Evolutionary conservation across 1,140 invertebrate species (phyloP), one percentile per base, ranked within the genome.

Genomic region (Formica exsecta): DNA sequence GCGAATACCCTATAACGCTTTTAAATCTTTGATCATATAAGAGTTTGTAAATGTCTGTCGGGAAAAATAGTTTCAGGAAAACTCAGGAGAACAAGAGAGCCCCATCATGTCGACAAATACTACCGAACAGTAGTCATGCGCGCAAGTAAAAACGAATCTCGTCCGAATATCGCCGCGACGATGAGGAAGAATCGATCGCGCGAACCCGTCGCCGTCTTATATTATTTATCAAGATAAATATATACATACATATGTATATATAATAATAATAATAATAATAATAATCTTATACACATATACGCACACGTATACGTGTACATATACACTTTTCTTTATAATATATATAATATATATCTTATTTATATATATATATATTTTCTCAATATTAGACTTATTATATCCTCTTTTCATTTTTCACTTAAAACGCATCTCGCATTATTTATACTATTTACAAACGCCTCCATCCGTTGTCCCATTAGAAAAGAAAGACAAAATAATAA

Each of bases 201-300:
- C 13, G 90, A 93, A 90, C 87, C 91, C 92, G 38, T 90, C 85
- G 89, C 90, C 92, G 90, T 89, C 86, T 92, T 92, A 44, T 94
- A 94, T 94, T 92, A 94, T 94, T 95, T 95, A 95, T 87, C 93
- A 94, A 92, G 93, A 92, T 95, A 95, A 94, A 94, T 93, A 94
- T 94, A 93, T 93, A 89, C 88, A 89, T 92, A 90, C 91, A 92
- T 89, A 91, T 86, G 84, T 90, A 86, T 86, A 89, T 87, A 89
- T 91, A 91, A 57, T 57, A 57, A 57, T 57, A 57, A 57, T 57
- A 57, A 57, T 57, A 57, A 64, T 65, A 65, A 74, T 91, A 91
- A 87, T 88, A 85, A 86, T 88, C 68, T 81, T 90, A 84, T 73
- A 73, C 75, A 64, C 74, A 86, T 64, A 84, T 74, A 79, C 84